These are phyloP conservation scores for Mus minutoides DNA, from an alignment of 2,797 vertebrate species.

Conservation along the genomic window DNA sequence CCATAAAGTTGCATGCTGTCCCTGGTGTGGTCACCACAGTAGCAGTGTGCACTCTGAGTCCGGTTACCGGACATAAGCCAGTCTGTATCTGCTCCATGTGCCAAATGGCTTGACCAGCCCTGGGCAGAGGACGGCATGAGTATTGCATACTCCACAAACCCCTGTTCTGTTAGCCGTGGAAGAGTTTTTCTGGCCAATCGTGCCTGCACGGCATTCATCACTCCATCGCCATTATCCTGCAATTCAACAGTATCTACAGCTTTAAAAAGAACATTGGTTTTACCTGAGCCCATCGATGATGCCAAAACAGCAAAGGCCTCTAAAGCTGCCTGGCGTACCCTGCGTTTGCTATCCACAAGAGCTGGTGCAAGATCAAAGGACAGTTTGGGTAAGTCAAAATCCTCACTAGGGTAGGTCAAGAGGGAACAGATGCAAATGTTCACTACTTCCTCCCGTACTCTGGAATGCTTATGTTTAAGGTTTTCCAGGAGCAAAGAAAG, in stretches of 20 bases:
- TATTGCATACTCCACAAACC: conserved; percentile 91
- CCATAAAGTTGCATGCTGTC: conserved; percentile 85
- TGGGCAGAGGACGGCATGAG: conserved; percentile 88
- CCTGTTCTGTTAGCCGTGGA: conserved; percentile 89
- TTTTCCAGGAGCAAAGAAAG: conserved; percentile 90
- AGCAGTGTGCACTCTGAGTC: conserved; percentile 90
- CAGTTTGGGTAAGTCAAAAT: conserved; percentile 91
- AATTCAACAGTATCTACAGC: conserved; percentile 92
- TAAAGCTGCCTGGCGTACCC: conserved; percentile 92
- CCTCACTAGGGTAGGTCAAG: conserved; percentile 90
- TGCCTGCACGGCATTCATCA: conserved; percentile 93
- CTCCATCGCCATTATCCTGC: conserved; percentile 89
- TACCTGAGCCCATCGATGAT: conserved; percentile 89
- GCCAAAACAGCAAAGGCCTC: conserved; percentile 93
- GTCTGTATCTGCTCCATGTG: conserved; percentile 90
- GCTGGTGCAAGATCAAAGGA: conserved; percentile 91
- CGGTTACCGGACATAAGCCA: conserved; percentile 92
- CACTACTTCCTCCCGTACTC: conserved; percentile 91
- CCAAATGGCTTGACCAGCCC: conserved; percentile 80
- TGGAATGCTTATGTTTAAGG: conserved; percentile 92
- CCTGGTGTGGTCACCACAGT: conserved; percentile 83
- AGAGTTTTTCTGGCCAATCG: conserved; percentile 91
- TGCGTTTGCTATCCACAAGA: conserved; percentile 91
- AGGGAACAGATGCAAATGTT: conserved; percentile 91
- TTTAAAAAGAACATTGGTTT: conserved; percentile 89